A percentile compares a stretch with the other conserved stretches of the same genome.
These are phyloP conservation scores for Melopsittacus undulatus DNA, from an alignment of 2,797 vertebrate species.

Conservation along the genomic window DNA sequence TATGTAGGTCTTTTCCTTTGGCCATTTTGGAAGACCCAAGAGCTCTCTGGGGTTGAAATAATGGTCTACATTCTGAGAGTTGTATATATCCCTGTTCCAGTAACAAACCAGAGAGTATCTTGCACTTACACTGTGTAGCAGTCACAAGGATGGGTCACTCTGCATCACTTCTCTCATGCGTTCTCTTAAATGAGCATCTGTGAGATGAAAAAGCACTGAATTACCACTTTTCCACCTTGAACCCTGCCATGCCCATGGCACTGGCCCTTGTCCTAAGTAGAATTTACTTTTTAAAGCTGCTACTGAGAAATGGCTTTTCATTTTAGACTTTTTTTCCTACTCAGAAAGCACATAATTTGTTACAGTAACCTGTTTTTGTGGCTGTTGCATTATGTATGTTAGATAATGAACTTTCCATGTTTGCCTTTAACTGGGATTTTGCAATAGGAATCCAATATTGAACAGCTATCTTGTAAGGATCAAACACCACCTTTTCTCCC, in stretches of 20 bases:
- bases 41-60: not conserved
- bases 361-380: not conserved
- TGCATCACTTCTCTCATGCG: not conserved
- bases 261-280: not conserved
- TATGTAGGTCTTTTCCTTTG: not conserved
- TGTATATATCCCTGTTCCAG: not conserved
- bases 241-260: fast-evolving
- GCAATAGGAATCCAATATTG: not conserved
- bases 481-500: not conserved
- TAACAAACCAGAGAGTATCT: not conserved
- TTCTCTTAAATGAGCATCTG: not conserved
- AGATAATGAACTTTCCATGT: not conserved
- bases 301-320: not conserved
- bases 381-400: not conserved
- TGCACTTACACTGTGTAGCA: not conserved
- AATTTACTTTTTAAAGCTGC: not conserved
- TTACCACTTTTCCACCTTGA: not conserved
- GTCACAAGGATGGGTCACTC: not conserved
- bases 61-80: not conserved
- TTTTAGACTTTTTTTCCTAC: not conserved
- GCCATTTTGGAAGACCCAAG: not conserved
- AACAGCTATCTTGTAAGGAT: not conserved
- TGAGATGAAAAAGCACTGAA: not conserved
- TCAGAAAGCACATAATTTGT: not conserved
- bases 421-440: not conserved